Evolutionary conservation across 2,888 invertebrate species (phyloP).

Genomic region (Troides helena): DNA sequence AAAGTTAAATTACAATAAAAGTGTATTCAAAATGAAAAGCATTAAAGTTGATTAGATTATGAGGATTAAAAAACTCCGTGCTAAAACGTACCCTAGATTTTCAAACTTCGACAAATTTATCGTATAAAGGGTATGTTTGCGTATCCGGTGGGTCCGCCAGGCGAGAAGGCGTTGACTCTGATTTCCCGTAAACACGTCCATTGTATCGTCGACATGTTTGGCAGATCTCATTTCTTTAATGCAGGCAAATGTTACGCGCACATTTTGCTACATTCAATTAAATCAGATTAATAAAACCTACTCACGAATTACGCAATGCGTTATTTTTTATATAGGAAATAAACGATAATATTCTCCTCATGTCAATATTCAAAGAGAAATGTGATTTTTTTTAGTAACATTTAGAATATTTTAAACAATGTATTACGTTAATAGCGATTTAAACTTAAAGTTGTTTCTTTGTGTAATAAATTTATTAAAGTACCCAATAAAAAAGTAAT

Average conservation of each 20-base stretch:
- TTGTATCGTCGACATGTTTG: conserved; percentile 56
- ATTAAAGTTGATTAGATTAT: neutral
- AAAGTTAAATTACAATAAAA: neutral
- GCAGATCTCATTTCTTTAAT: conserved; percentile 50
- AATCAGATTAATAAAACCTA: neutral
- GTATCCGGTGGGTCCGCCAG: conserved; percentile 34
- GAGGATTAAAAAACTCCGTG: neutral
- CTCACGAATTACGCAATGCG: neutral
- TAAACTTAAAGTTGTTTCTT: neutral
- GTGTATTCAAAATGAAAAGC: neutral
- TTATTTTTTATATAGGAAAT: neutral
- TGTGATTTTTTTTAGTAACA: neutral
- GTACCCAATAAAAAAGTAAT: neutral
- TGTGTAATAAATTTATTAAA: neutral
- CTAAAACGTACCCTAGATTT: conserved; percentile 32
- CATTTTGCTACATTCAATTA: conserved; percentile 41
- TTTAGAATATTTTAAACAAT: too few species aligned
- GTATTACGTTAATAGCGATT: too few species aligned
- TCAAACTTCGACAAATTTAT: conserved; percentile 42
- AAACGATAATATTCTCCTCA: neutral
- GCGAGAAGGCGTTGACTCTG: conserved; percentile 48
- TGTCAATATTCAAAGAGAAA: neutral
- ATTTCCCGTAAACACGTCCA: conserved; percentile 69
- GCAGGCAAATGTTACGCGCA: conserved; percentile 46
- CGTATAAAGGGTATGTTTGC: conserved; percentile 48